Conservation (phyloP, 2,797 vertebrate species). For the Petrocephalus schoutedeni region DNA sequence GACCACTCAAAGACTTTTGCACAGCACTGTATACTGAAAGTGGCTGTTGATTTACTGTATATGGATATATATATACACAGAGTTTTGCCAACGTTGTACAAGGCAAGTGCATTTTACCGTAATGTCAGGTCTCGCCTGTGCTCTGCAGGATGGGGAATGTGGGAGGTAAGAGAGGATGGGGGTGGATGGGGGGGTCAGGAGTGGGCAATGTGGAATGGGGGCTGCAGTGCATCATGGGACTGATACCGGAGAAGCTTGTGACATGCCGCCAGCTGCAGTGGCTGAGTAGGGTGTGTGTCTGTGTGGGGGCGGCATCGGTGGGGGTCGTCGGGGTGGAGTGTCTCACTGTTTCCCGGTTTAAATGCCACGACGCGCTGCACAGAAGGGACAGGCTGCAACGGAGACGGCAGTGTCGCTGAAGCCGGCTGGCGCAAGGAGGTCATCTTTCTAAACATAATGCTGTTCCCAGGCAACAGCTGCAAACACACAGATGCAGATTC, state of each 20-base stretch:
- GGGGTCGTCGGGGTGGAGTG: background rate
- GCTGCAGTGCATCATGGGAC: background rate
- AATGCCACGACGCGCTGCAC: background rate
- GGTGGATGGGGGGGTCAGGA: background rate
- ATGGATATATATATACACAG: background rate
- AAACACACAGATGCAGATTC: constrained; percentile 29
- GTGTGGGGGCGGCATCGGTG: background rate
- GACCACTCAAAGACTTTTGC: too few species aligned
- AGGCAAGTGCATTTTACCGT: background rate
- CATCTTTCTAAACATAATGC: constrained; percentile 35
- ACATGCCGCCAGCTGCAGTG: background rate
- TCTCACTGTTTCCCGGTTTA: background rate
- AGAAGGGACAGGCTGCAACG: background rate
- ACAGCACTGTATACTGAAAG: background rate
- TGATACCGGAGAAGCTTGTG: background rate
- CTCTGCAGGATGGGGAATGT: background rate
- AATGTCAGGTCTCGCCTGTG: background rate
- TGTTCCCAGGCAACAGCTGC: constrained; percentile 31
- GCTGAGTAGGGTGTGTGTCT: background rate
- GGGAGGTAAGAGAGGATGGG: background rate
- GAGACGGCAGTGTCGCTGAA: background rate
- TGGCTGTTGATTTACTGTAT: background rate
- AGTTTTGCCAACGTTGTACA: background rate
- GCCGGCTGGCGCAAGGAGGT: constrained; percentile 2
- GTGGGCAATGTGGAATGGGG: background rate